Conservation (phyloP, 2,888 invertebrate genomes). For the Volucella zonaria region DNA sequence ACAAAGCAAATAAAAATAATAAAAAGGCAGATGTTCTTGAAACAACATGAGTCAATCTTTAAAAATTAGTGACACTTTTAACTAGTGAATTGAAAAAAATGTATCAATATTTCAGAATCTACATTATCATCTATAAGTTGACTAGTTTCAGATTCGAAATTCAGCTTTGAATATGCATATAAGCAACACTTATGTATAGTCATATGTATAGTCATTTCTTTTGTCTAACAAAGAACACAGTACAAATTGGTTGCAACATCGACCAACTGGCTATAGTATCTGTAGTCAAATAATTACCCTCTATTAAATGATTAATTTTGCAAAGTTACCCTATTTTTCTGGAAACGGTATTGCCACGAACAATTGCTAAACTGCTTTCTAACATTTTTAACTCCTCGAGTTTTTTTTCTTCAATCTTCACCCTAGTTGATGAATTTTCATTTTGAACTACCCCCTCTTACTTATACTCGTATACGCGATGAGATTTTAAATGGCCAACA, state of each 20-base stretch:
- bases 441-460: conserved; percentile 42
- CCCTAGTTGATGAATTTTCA: conserved; percentile 46
- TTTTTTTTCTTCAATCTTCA: conserved; percentile 16
- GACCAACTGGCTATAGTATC: conserved; percentile 49
- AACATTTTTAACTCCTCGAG: not conserved
- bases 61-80: too few relatives aligned
- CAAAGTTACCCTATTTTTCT: conserved; percentile 43
- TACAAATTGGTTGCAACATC: conserved; percentile 13
- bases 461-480: conserved; percentile 21
- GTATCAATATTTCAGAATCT: too few relatives aligned
- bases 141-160: too few relatives aligned
- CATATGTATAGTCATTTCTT: too few relatives aligned
- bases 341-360: conserved; percentile 21
- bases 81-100: too few relatives aligned
- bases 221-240: not conserved
- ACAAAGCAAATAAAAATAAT: too few relatives aligned
- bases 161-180: too few relatives aligned
- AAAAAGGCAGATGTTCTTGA: too few relatives aligned
- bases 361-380: conserved; percentile 48
- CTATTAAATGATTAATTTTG: conserved; percentile 56
- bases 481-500: conserved; percentile 54
- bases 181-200: too few relatives aligned
- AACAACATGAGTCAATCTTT: too few relatives aligned
- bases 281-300: conserved; percentile 49
- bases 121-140: too few relatives aligned